phyloP scores from a whole-genome alignment of 2,797 vertebrate genomes.

The Periophthalmus magnuspinnatus region DNA sequence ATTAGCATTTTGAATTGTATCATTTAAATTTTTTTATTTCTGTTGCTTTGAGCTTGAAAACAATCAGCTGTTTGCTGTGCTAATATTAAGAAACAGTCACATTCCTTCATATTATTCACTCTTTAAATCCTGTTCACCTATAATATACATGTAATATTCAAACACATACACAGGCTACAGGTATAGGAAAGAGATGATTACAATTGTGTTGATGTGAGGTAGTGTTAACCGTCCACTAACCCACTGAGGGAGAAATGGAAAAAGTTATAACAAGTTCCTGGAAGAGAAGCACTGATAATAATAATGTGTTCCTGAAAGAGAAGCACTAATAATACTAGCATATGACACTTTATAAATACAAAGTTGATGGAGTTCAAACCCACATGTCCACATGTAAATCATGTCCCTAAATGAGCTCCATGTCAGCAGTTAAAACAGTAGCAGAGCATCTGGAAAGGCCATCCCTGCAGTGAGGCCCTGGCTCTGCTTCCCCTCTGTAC shows the following conservation, averaged over 20 bases:
- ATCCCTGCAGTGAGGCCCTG: slow-evolving; percentile 52
- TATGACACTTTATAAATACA: not conserved
- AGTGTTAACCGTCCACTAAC: not conserved
- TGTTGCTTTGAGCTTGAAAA: no score
- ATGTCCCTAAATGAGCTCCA: slow-evolving; percentile 12
- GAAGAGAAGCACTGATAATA: slow-evolving; percentile 18
- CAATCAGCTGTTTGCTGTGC: no score
- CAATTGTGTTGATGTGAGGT: not conserved
- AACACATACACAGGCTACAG: no score
- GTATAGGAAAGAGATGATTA: not conserved
- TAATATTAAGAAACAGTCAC: no score
- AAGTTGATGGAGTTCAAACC: slow-evolving; percentile 14
- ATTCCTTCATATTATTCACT: no score
- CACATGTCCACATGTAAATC: slow-evolving; percentile 29
- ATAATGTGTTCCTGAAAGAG: not conserved
- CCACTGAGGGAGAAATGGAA: not conserved
- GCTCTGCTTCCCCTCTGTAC: slow-evolving; percentile 23
- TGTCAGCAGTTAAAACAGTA: slow-evolving; percentile 47
- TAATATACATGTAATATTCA: no score
- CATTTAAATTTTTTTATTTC: no score
- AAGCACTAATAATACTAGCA: slow-evolving; percentile 15
- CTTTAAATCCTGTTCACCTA: no score
- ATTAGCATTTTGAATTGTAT: no score
- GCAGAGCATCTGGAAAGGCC: slow-evolving; percentile 73
- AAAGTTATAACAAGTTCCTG: not conserved